Percentiles rank a stretch among this genome's conserved stretches.
phyloP scores from a whole-genome alignment of 2,888 invertebrate genomes.

The Venustoraphidia nigricollis region DNA sequence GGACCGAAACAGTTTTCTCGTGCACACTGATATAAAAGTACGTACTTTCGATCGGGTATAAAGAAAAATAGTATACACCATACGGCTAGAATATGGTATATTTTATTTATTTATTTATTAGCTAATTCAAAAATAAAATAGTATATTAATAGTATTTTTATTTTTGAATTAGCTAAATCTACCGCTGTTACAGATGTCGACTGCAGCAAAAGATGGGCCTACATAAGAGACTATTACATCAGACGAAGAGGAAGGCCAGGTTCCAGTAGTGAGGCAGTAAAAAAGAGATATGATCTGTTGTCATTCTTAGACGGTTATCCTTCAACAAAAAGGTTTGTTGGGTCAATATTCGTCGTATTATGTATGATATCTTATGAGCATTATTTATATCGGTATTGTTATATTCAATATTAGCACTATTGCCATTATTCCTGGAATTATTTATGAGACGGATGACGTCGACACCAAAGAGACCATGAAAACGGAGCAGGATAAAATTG shows the following conservation, averaged over 20 bases:
- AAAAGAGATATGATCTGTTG: slow-evolving; percentile 15
- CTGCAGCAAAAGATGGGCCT: slow-evolving; percentile 19
- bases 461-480: neutral
- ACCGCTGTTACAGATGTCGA: slow-evolving; percentile 11
- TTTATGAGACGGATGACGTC: neutral
- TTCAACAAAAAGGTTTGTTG: slow-evolving; percentile 7
- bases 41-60: too few species aligned
- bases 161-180: neutral
- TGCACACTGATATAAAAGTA: too few species aligned
- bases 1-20: too few species aligned
- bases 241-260: slow-evolving; percentile 18
- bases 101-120: too few species aligned
- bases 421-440: slow-evolving; percentile 9
- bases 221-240: slow-evolving; percentile 21
- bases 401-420: slow-evolving; percentile 6
- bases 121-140: too few species aligned
- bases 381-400: neutral
- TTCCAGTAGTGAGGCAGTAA: slow-evolving; percentile 18
- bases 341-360: too few species aligned
- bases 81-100: too few species aligned
- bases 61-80: too few species aligned
- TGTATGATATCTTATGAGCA: too few species aligned
- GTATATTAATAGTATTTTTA: too few species aligned
- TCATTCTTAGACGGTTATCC: slow-evolving; percentile 14
- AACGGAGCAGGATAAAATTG: neutral